These are phyloP conservation scores for Synanthedon vespiformis DNA, from an alignment of 2,888 invertebrate genomes.

Conservation along the genomic window DNA sequence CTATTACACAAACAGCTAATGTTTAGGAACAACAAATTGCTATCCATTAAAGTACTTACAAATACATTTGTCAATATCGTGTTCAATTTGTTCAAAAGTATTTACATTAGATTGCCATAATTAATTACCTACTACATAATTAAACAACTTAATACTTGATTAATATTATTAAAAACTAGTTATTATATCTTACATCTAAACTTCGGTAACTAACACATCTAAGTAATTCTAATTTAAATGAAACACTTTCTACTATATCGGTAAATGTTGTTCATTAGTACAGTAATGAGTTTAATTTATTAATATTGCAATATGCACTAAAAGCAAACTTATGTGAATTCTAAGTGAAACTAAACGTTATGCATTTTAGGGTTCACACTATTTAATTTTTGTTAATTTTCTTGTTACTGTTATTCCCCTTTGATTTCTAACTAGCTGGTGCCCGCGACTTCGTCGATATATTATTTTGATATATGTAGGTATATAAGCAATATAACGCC, in stretches of 20 bases:
- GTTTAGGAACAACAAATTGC: too few relatives aligned
- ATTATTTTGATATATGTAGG: too few relatives aligned
- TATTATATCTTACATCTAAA: too few relatives aligned
- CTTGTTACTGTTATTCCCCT: too few relatives aligned
- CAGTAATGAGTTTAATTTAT: slow-evolving; percentile 25
- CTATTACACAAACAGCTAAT: too few relatives aligned
- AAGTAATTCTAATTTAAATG: slow-evolving; percentile 10
- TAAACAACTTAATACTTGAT: background rate
- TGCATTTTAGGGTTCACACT: background rate
- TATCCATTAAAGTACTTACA: background rate
- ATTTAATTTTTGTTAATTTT: background rate
- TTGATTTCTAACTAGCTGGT: too few relatives aligned
- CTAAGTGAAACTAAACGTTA: background rate
- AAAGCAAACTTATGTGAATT: slow-evolving; percentile 6
- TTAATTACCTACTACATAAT: background rate
- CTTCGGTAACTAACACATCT: too few relatives aligned
- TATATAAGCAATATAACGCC: too few relatives aligned
- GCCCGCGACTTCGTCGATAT: too few relatives aligned
- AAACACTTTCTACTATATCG: slow-evolving; percentile 25
- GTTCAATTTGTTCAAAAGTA: background rate
- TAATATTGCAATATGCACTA: slow-evolving; percentile 19
- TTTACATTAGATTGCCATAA: background rate
- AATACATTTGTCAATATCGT: background rate
- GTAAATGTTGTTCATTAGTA: slow-evolving; percentile 15
- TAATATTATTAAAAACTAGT: too few relatives aligned